Evolutionary conservation across 35 echinoderm and acorn worm genomes (phyloP).

Genomic region (Apostichopus parvimensis): DNA sequence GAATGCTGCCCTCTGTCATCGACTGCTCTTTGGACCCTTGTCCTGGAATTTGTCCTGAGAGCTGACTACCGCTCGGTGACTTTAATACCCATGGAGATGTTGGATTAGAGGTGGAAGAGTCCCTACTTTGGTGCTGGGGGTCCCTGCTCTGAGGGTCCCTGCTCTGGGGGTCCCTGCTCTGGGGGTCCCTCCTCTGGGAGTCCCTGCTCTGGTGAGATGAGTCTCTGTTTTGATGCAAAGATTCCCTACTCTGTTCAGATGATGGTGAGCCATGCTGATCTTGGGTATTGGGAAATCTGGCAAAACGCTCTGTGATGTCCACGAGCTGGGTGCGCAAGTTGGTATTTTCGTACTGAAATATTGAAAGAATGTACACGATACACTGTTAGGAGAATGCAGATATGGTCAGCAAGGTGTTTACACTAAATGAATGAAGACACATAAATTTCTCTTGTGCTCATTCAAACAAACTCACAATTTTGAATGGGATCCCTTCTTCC

Average conservation of each 20-base stretch:
- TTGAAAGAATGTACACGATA: neutral
- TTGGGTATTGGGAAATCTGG: neutral
- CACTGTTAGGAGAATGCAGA: no score
- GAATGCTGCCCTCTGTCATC: neutral
- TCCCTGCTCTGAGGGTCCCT: no score
- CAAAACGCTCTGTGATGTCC: neutral
- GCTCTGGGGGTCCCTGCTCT: no score
- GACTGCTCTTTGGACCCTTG: neutral
- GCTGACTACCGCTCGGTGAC: neutral
- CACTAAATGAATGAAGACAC: no score
- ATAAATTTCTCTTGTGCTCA: no score
- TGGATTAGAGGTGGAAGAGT: neutral
- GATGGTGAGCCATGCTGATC: neutral
- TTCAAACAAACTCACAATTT: no score
- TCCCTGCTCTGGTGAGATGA: no score
- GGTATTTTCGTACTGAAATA: slow-evolving; percentile 25
- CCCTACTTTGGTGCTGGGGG: neutral
- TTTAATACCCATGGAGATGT: neutral
- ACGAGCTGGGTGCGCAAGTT: slow-evolving; percentile 24
- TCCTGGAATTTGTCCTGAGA: neutral
- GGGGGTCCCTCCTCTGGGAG: no score
- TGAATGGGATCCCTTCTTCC: no score
- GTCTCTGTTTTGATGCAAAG: neutral
- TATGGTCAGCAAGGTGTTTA: no score
- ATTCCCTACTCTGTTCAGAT: neutral